Conservation (phyloP, 2,888 invertebrate species). For the Torymus auratus region DNA sequence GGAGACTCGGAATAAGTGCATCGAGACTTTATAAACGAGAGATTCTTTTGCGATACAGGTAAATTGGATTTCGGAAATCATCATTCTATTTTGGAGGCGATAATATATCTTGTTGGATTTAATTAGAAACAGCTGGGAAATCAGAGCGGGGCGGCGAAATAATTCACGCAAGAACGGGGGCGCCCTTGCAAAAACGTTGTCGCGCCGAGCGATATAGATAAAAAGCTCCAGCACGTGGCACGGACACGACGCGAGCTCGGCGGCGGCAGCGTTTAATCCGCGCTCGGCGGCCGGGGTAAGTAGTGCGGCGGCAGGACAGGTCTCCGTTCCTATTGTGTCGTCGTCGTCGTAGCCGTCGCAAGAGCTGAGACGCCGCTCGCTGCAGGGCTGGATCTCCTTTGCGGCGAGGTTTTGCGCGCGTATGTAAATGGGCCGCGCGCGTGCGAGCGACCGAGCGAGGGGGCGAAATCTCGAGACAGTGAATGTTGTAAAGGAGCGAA, state of each 20-base stretch:
- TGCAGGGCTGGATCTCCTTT: constrained; percentile 9
- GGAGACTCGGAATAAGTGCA: neutral
- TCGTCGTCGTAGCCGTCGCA: constrained; percentile 7
- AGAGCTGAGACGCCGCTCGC: no score
- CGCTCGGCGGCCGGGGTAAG: constrained; percentile 3
- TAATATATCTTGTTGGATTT: no score
- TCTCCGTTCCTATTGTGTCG: constrained; percentile 46
- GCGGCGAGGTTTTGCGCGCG: constrained; percentile 31
- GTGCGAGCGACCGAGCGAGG: constrained; percentile 9
- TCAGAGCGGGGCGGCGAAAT: no score
- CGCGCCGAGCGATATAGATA: neutral
- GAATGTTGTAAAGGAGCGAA: constrained; percentile 64
- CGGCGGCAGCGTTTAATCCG: constrained; percentile 44
- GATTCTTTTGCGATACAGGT: constrained; percentile 5
- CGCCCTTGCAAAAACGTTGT: neutral
- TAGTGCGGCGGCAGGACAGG: constrained; percentile 31
- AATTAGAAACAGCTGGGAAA: no score
- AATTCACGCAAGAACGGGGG: no score
- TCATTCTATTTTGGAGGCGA: no score
- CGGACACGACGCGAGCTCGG: no score
- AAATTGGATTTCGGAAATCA: constrained; percentile 30
- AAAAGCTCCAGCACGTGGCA: no score
- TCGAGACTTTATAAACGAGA: neutral
- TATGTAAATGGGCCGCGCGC: constrained; percentile 26
- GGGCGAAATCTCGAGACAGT: constrained; percentile 67